Evolutionary conservation across 2,888 invertebrate genomes (phyloP).

Genomic region (Gymnoscelis rufifasciata): DNA sequence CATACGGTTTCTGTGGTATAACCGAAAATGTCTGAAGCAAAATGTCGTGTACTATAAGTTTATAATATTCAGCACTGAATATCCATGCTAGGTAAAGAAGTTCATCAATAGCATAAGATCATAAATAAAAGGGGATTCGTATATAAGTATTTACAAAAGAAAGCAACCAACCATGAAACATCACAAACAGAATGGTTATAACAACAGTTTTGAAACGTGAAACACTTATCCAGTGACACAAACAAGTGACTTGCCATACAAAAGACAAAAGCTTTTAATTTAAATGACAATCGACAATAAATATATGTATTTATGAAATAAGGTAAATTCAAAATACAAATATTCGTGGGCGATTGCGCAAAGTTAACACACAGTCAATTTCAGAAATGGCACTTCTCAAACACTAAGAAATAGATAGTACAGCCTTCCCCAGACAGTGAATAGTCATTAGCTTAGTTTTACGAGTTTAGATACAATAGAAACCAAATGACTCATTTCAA

Average conservation of each 20-base stretch:
- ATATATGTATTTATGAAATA: conserved; percentile 5
- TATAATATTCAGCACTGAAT: too few relatives aligned
- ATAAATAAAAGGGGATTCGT: conserved; percentile 21
- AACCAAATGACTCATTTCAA: conserved; percentile 35
- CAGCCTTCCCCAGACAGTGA: conserved; percentile 29
- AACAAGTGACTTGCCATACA: conserved; percentile 22
- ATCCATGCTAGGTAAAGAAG: background rate
- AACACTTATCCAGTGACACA: conserved; percentile 19
- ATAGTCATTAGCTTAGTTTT: conserved; percentile 25
- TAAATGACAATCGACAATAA: conserved; percentile 16
- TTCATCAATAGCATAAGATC: conserved; percentile 3
- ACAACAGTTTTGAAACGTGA: conserved; percentile 17
- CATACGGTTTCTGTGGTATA: too few relatives aligned
- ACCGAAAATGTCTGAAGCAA: too few relatives aligned
- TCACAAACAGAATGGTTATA: conserved; percentile 19
- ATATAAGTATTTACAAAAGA: conserved; percentile 34
- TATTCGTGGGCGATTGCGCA: conserved; percentile 16
- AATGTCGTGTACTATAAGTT: too few relatives aligned
- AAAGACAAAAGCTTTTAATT: conserved; percentile 24
- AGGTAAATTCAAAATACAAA: background rate
- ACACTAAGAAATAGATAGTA: conserved; percentile 35
- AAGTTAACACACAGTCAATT: conserved; percentile 26
- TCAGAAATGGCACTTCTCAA: conserved; percentile 62
- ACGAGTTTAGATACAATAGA: conserved; percentile 32
- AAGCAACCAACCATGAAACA: conserved; percentile 23